Percentiles rank a stretch among this genome's conserved stretches.
Conservation (phyloP, 2,888 invertebrate genomes). For the Sarcophaga caerulescens region DNA sequence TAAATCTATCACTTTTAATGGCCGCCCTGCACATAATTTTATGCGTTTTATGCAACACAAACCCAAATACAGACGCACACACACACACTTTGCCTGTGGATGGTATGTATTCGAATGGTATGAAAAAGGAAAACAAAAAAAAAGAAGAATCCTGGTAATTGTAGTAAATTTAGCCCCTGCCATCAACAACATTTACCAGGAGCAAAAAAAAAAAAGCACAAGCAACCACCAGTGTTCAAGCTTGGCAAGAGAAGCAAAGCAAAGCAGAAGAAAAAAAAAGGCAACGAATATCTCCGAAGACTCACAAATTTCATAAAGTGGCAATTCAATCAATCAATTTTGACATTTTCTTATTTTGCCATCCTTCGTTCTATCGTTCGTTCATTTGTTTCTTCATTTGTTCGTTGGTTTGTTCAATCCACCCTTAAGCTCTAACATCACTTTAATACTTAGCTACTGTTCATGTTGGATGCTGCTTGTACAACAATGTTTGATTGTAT, state of each 20-base stretch:
- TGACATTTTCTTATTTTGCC: constrained; percentile 73
- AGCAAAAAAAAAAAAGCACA: constrained; percentile 40
- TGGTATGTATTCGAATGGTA: background rate
- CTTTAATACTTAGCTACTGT: constrained; percentile 29
- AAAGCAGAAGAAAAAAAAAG: background rate
- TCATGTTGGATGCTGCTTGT: constrained; percentile 40
- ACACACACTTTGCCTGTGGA: constrained; percentile 12
- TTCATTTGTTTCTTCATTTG: constrained; percentile 28
- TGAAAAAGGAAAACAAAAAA: constrained; percentile 7
- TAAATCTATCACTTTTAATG: constrained; percentile 80
- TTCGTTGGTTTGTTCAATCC: constrained; percentile 56
- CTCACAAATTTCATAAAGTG: constrained; percentile 81
- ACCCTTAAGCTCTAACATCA: constrained; percentile 60
- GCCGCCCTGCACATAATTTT: constrained; percentile 80
- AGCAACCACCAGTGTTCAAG: constrained; percentile 54
- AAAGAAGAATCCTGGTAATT: constrained; percentile 55
- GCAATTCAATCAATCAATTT: constrained; percentile 81
- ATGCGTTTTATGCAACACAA: constrained; percentile 75
- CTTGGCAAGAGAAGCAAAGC: constrained; percentile 37
- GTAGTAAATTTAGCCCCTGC: constrained; percentile 65
- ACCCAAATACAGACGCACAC: constrained; percentile 60
- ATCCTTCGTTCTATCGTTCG: constrained; percentile 30
- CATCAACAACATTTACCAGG: constrained; percentile 50
- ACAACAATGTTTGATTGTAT: constrained; percentile 53
- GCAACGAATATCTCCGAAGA: constrained; percentile 76